Evolutionary conservation across 2,113 vertebrate species (phyloP), one percentile per base, ranked within the genome.

Genomic region (Anas platyrhynchos): DNA sequence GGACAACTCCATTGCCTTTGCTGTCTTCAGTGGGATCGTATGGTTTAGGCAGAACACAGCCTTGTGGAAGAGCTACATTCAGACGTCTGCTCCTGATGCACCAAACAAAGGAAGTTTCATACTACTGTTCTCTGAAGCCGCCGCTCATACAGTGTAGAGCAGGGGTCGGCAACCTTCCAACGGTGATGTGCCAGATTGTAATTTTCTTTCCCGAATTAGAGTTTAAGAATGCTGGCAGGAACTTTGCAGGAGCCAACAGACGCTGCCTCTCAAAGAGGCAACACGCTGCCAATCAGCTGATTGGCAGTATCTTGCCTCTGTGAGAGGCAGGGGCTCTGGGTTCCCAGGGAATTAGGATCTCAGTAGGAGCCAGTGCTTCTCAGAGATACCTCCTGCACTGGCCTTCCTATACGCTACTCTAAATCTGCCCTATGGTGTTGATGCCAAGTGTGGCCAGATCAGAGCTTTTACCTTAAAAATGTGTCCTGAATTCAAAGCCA

Each of bases 181-280:
- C 74, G 58, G 91, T 85, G 95, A 96, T 84, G 54, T 93, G 96
- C 96, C 95, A 97, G 96, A 97, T 96, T 97, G 95, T 86, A 97
- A 97, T 96, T 95, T 95, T 96, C 95, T 89, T 92, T 97, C 96
- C 95, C 93, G 89, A 97, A 96, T 97, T 97, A 95, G 95, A 97
- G 91, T 96, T 96, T 96, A 96, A 96, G 96, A 94, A 96, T 96
- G 95, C 96, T 97, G 96, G 96, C 96, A 96, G 95, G 94, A 94
- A 95, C 86, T 95, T 97, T 92, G 93, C 91, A 94, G 95, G 89
- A 97, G 91, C 95, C 95, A 97, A 95, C 96, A 97, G 95, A 97
- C 95, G 95, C 91, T 97, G 95, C 96, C 84, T 93, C 95, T 97
- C 93, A 87, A 61, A 92, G 95, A 95, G 94, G 93, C 71, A 80